phyloP scores from a whole-genome alignment of 2,797 vertebrate genomes.

The Hippoglossus hippoglossus region DNA sequence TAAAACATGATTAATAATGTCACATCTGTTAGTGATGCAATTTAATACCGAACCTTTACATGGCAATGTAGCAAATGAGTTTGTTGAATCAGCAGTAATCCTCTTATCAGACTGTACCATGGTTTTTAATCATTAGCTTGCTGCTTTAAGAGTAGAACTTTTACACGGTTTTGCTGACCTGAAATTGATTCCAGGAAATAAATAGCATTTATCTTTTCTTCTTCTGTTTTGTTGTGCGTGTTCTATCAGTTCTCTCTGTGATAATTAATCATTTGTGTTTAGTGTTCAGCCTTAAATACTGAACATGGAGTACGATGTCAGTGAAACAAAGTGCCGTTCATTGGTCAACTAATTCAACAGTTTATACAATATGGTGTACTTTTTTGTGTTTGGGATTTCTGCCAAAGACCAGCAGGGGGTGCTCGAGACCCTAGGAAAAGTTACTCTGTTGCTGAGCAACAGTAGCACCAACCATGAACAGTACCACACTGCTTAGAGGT shows the following conservation, averaged over 20 bases:
- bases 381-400: neutral
- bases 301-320: neutral
- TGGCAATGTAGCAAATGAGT: slow-evolving; percentile 44
- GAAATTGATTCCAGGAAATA: slow-evolving; percentile 61
- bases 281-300: too few relatives aligned
- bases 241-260: neutral
- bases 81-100: slow-evolving; percentile 37
- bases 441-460: slow-evolving; percentile 56
- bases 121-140: slow-evolving; percentile 60
- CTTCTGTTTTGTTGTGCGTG: neutral
- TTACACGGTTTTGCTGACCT: slow-evolving; percentile 63
- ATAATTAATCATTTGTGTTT: too few relatives aligned
- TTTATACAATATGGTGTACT: neutral
- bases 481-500: neutral
- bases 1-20: slow-evolving; percentile 28
- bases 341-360: neutral
- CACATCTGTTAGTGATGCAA: slow-evolving; percentile 28
- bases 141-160: slow-evolving; percentile 62
- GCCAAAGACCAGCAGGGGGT: slow-evolving; percentile 40
- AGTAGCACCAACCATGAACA: neutral
- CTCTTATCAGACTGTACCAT: slow-evolving; percentile 13
- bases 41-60: slow-evolving; percentile 38
- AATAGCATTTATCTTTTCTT: slow-evolving; percentile 26
- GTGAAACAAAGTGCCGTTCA: too few relatives aligned
- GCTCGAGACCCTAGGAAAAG: neutral